Base-by-base conservation (phyloP, 2,888 invertebrate species). In the Agrotis clavis region DNA sequence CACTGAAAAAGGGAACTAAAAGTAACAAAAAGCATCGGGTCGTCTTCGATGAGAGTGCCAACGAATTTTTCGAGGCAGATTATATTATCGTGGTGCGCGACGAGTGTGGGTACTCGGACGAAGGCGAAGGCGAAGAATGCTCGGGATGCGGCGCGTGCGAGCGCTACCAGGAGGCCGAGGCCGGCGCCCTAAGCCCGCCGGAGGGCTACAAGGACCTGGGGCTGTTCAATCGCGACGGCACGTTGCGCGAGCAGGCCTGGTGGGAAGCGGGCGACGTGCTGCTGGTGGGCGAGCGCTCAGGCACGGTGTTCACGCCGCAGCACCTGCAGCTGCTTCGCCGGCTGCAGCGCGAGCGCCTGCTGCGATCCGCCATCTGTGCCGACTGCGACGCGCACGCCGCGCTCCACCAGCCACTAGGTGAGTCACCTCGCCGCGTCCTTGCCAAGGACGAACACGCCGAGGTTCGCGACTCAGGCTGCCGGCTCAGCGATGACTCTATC, bases 51-150 rank as follows among this genome's bases (percentile, higher is more conserved):
- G 99, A 99, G 95, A 98, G 97, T 89, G 97, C 98, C 67, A 99
- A 99, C 94, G 98, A 98, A 92, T 98, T 98, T 94, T 98, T 99
- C 92, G 99, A 99, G 87, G 98, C 99, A 66, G 98, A 99, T 94
- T 99, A 99, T 90, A 98, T 99, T 89, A 99, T 99, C 87, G 97
- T 98, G 79, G 98, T 99, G 81, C 97, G 98, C 76, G 98, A 99
- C 91, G 98, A 98, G 92, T 98, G 98, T 90, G 95, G 94, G 14
- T 98, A 98, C 90, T 98, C 98, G 73, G 98, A 98, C 88, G 98
- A 98, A 90, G 98, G 98, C 88, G 98, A 98, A 87, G 97, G 97
- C 87, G 98, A 98, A 79, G 97, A 97, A 71, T 98, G 98, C 91
- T 97, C 97, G 25, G 97, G 97, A 87, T 95, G 95, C 78, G 95